Percentiles rank a stretch among this genome's conserved stretches.
phyloP scores from a whole-genome alignment of 2,888 invertebrate genomes.

The Diabrotica balteata region DNA sequence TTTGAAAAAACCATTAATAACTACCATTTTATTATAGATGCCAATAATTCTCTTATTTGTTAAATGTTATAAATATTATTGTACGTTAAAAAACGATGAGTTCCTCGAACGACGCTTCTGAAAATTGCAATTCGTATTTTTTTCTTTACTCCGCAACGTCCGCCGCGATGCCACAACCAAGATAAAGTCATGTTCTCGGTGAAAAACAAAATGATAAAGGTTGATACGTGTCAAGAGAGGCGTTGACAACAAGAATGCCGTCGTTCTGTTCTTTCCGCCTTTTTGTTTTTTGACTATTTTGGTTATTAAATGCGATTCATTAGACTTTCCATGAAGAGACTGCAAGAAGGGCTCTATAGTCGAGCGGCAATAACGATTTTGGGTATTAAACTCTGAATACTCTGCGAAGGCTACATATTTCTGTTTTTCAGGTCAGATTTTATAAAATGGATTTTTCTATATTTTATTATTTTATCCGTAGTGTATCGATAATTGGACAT shows the following conservation, averaged over 20 bases:
- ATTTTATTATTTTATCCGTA: no score
- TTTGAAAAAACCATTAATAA: no score
- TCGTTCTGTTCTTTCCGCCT: background rate
- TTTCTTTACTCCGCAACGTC: slow-evolving; percentile 1
- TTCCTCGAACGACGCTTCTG: no score
- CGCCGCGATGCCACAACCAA: slow-evolving; percentile 8
- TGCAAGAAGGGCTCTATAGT: slow-evolving; percentile 1
- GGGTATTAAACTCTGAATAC: no score
- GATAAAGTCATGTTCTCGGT: slow-evolving; percentile 25
- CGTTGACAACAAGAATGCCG: slow-evolving; percentile 18
- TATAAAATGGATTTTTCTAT: no score
- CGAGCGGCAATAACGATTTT: background rate
- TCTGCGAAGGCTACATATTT: no score
- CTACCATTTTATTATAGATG: no score
- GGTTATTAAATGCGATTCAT: slow-evolving; percentile 23
- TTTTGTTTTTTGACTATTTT: slow-evolving; percentile 18
- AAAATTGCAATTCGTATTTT: background rate
- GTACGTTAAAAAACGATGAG: no score
- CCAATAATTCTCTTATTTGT: no score
- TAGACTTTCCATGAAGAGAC: slow-evolving; percentile 5
- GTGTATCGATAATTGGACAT: no score
- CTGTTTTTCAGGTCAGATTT: no score
- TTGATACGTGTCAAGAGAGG: slow-evolving; percentile 34
- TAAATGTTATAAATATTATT: no score
- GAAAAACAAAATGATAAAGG: slow-evolving; percentile 34